phyloP scores from a whole-genome alignment of 2,888 invertebrate genomes.

The Sphinx pinastri region DNA sequence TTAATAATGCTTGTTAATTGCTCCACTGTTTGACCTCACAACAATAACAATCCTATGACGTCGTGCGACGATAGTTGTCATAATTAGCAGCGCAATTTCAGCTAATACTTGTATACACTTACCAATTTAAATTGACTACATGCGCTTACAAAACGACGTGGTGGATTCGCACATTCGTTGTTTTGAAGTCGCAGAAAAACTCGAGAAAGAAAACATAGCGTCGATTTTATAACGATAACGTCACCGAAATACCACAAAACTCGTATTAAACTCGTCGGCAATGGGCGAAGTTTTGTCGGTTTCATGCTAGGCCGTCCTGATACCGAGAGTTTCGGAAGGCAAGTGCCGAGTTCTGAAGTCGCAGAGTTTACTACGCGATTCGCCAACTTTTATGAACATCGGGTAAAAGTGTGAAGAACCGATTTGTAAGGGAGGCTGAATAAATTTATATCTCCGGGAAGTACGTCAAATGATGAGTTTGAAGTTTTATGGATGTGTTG shows the following conservation, averaged over 20 bases:
- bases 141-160: neutral
- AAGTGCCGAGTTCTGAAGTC: conserved; percentile 53
- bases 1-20: no score
- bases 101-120: no score
- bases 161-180: conserved; percentile 16
- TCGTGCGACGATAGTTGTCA: no score
- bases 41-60: no score
- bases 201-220: conserved; percentile 52
- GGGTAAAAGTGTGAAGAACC: conserved; percentile 44
- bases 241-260: conserved; percentile 58
- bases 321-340: conserved; percentile 54
- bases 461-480: neutral
- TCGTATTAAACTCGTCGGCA: conserved; percentile 67
- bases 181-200: conserved; percentile 31
- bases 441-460: conserved; percentile 37
- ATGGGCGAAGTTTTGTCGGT: conserved; percentile 61
- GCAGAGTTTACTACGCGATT: conserved; percentile 57
- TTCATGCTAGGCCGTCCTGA: conserved; percentile 50
- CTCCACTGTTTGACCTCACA: no score
- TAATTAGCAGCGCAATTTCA: no score
- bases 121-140: neutral
- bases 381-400: conserved; percentile 58
- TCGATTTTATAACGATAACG: conserved; percentile 67
- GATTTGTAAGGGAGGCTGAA: conserved; percentile 47
- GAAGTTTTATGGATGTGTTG: neutral